phyloP scores from a whole-genome alignment of 2,888 invertebrate species.

The Bombylius discolor region DNA sequence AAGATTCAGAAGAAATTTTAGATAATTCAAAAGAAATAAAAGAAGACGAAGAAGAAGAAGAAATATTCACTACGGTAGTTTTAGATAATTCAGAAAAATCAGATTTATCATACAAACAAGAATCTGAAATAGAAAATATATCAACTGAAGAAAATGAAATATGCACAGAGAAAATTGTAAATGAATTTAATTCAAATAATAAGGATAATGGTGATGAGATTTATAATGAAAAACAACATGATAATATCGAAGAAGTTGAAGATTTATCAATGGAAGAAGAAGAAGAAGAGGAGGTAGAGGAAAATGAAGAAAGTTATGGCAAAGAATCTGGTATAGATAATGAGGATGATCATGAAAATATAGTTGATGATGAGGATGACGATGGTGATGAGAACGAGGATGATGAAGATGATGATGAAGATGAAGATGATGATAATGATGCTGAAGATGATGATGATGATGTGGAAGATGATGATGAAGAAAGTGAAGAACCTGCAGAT shows the following conservation, averaged over 20 bases:
- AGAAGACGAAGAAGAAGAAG: too few relatives aligned
- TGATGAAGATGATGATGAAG: background rate
- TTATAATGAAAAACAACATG: background rate
- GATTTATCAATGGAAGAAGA: background rate
- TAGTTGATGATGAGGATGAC: background rate
- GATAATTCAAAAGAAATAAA: too few relatives aligned
- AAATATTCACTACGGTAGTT: too few relatives aligned
- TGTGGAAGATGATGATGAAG: background rate
- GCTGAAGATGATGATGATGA: background rate
- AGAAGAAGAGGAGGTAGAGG: background rate
- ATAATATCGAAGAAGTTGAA: background rate
- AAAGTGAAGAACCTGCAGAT: background rate
- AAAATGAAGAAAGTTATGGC: background rate
- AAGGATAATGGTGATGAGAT: too few relatives aligned
- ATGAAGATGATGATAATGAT: background rate
- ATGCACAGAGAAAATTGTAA: too few relatives aligned
- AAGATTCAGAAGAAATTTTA: too few relatives aligned
- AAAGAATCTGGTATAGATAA: background rate
- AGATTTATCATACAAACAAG: too few relatives aligned
- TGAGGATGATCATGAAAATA: background rate
- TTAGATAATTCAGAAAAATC: too few relatives aligned
- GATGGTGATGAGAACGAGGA: background rate
- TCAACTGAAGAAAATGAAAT: too few relatives aligned
- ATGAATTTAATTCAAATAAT: too few relatives aligned
- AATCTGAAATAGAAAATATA: too few relatives aligned